A percentile compares a stretch with the other conserved stretches of the same genome.
Conservation (phyloP, 2,888 invertebrate species). For the Torymus tubicola region DNA sequence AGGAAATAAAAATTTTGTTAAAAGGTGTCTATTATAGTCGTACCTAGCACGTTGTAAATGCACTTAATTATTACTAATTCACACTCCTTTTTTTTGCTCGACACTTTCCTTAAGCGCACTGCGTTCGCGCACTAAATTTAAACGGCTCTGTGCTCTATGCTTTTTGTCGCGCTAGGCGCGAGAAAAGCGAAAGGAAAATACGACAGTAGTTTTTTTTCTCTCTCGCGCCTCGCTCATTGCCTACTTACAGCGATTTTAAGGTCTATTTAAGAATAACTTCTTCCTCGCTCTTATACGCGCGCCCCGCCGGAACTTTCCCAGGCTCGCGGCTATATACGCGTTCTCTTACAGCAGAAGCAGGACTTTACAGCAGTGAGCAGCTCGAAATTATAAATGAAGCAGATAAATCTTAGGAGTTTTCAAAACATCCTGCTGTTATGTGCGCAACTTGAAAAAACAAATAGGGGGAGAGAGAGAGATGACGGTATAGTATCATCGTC, state of each 20-base stretch:
- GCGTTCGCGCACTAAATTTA: no score
- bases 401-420: constrained; percentile 30
- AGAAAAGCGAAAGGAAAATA: background rate
- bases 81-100: no score
- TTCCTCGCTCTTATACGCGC: background rate
- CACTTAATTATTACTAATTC: no score
- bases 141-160: no score
- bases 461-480: no score
- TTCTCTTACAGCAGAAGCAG: background rate
- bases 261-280: constrained; percentile 33
- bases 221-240: background rate
- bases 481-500: no score
- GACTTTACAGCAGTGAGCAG: background rate
- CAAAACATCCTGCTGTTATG: constrained; percentile 27
- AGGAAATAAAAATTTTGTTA: no score
- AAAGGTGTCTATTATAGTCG: no score
- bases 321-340: background rate
- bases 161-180: no score
- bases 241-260: constrained; percentile 18
- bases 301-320: background rate
- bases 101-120: no score
- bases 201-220: background rate
- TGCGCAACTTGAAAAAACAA: background rate
- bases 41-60: no score
- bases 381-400: constrained; percentile 26